Percentiles rank a stretch among this genome's conserved stretches.
Evolutionary conservation across 2,888 invertebrate species (phyloP).

Genomic region (Encarsia formosa): DNA sequence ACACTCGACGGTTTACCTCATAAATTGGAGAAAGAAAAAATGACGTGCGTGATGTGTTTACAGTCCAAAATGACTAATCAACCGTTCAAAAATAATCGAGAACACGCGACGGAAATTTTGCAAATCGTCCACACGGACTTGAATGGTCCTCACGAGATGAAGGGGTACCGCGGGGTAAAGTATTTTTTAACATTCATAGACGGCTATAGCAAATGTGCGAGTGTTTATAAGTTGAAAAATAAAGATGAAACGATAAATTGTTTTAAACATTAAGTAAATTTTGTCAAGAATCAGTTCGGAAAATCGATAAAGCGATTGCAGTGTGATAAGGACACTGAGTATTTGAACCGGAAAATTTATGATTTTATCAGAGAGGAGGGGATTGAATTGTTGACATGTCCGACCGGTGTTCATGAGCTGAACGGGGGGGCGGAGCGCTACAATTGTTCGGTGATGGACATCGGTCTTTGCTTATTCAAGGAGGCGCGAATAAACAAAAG

Average conservation of each 20-base stretch:
- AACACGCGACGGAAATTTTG: conserved; percentile 20
- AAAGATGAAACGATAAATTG: conserved; percentile 28
- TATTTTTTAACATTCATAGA: conserved; percentile 29
- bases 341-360: conserved; percentile 15
- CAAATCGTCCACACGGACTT: conserved; percentile 10
- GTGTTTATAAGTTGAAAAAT: conserved; percentile 26
- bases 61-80: conserved; percentile 11
- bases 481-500: conserved; percentile 7
- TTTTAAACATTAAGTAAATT: conserved; percentile 26
- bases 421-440: conserved; percentile 20
- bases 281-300: conserved; percentile 9
- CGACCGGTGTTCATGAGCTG: conserved; percentile 5
- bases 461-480: conserved; percentile 12
- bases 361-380: conserved; percentile 19
- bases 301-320: conserved; percentile 25
- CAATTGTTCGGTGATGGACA: conserved; percentile 13
- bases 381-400: conserved; percentile 14
- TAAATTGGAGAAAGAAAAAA: too few relatives aligned
- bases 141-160: conserved; percentile 19
- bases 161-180: conserved; percentile 23
- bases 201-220: conserved; percentile 26
- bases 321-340: conserved; percentile 29
- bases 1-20: too few relatives aligned
- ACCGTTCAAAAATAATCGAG: conserved; percentile 25
- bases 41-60: too few relatives aligned